Evolutionary conservation across 1,140 invertebrate species (phyloP), one percentile per base, ranked within the genome.

Genomic region (Aradophagus sp.): DNA sequence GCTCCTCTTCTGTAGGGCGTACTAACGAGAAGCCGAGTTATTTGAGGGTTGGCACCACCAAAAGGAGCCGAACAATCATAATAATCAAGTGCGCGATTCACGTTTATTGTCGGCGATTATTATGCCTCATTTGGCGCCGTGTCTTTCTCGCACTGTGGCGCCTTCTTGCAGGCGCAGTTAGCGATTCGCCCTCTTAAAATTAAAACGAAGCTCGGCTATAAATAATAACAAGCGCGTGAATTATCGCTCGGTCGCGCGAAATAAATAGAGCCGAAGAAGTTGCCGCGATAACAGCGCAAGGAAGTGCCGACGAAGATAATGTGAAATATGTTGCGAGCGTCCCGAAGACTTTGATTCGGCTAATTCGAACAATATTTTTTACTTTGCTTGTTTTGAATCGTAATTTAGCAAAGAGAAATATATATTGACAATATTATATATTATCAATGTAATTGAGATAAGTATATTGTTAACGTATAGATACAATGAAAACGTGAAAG

Each of bases 1-100:
- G 45, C 34, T 27, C 41, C 29, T 70, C 47, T 52, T n/a, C n/a
- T n/a, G n/a, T n/a, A n/a, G n/a, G 63, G 73, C 73, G 68, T 47
- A 74, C 81, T 82, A 83, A 84, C 77, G 78, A 83, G 80, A 83
- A 81, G 80, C 63, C 55, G 80, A 82, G 76, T 83, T 83, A 82
- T 82, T 84, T 79, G 77, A 80, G 81, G 81, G 79, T 78, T 73
- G 62, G 36, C 20, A 45, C 62, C 45, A 52, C 67, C 75, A 74
- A 81, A 80, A 83, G 80, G 75, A 80, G 76, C 78, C 72, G 80
- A 78, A 83, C 79, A 82, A 83, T 84, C 75, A 84, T 81, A 82
- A 83, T 84, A 84, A 84, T 84, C 82, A 83, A 82, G 79, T 80
- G 76, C 81, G 72, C 79, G 76, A 79, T 81, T 82, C 79, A 75